Base-by-base conservation (phyloP, 2,888 invertebrate genomes). In the Drosophila kuntzei region DNA sequence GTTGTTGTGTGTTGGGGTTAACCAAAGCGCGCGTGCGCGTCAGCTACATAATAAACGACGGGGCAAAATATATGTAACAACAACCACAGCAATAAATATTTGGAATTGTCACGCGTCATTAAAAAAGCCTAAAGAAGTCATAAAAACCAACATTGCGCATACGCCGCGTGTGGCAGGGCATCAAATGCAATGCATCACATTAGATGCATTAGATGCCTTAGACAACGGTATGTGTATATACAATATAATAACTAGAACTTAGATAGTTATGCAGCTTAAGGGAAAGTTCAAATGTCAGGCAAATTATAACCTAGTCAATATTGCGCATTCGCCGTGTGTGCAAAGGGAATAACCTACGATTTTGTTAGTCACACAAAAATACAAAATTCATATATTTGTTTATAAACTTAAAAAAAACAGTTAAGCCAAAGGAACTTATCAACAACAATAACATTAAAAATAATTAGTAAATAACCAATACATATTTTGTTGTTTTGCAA, bases 21-120 rank as follows among this genome's bases (percentile, higher is more conserved):
- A 74, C 75, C 87, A 71, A 29, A 79, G 71, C 36, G 85, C 89
- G 83, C 89, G 87, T 83, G 83, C 83, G 89, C 76, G 79, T 77
- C 78, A 80, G 60, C 41, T 46, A 49, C 65, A 71, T 63, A 59
- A 43, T 36, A 50, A 47, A 27, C 53, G 57, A 61, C 29, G 32
- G 41, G 14, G 14, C 53, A 34, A 22, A 32, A 14, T 41, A 43
- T 37, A n/a, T n/a, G n/a, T n/a, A n/a, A n/a, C n/a, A 50, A 41
- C 16, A 76, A 61, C 62, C 53, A 57, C 36, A 50, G 62, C 22
- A 36, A 37, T 25, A 78, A 77, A 87, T 66, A 62, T 82, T 82
- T 84, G 73, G 69, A 84, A 70, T 78, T 80, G 80, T 80, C 72
- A 64, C 80, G 70, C 69, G 87, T 88, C 81, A 81, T 66, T 79